These are phyloP conservation scores for Copidosoma aretas DNA, from an alignment of 2,888 invertebrate species.

Conservation along the genomic window DNA sequence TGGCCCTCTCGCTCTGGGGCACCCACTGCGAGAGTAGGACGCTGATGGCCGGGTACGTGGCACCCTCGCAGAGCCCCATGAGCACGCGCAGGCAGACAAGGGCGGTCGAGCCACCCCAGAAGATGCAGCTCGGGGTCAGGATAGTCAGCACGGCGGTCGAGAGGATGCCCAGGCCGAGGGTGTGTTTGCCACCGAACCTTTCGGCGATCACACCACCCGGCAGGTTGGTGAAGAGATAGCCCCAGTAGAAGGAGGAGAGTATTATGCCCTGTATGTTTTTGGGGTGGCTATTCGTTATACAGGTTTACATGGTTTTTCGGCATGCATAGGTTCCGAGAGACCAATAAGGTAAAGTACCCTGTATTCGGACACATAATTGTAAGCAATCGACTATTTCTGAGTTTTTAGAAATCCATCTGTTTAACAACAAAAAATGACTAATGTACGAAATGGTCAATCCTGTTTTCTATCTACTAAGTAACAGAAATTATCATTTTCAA, in stretches of 20 bases:
- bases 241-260: conserved; percentile 84
- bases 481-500: too few relatives aligned
- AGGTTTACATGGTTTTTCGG: too few relatives aligned
- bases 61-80: conserved; percentile 86
- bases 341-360: too few relatives aligned
- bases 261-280: conserved; percentile 70
- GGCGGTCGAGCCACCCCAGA: conserved; percentile 70
- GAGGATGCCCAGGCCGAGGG: conserved; percentile 80
- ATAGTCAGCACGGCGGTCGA: conserved; percentile 83
- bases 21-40: conserved; percentile 83
- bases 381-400: too few relatives aligned
- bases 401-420: too few relatives aligned
- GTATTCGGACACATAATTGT: too few relatives aligned
- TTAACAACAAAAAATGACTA: too few relatives aligned
- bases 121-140: conserved; percentile 77
- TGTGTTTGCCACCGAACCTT: conserved; percentile 84
- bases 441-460: too few relatives aligned
- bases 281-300: neutral
- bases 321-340: too few relatives aligned
- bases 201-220: conserved; percentile 84
- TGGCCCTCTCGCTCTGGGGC: conserved; percentile 72
- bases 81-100: conserved; percentile 78
- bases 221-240: conserved; percentile 81
- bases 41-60: conserved; percentile 83
- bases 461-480: too few relatives aligned